Base-by-base conservation (phyloP, 2,113 vertebrate genomes). In the Cochlearius cochlearius region DNA sequence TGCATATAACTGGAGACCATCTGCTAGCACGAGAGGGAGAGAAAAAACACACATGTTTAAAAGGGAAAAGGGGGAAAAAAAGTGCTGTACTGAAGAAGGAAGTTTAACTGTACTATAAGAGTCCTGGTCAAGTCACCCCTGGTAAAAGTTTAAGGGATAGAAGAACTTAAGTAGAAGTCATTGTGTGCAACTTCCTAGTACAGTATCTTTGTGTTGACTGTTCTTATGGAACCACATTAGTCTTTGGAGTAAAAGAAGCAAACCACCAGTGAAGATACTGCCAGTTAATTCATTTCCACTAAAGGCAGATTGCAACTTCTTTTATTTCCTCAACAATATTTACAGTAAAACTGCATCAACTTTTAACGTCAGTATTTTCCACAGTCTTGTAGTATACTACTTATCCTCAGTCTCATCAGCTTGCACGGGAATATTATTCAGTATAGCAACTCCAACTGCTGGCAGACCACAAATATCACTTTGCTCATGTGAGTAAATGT, bases 1-100 rank as follows among this genome's bases (percentile, higher is more conserved):
- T 92, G 92, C 90, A 96, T 74, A 83, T 77, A 96, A 95, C 97
- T 90, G 95, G 94, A 97, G 95, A 86, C 97, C 98, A 98, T 98
- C 97, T 98, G 98, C 94, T 94, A 94, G 94, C 49, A 82, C 2
- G 81, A 98, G 94, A 96, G 88, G 86, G 87, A 60, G 56, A 90
- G 68, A 96, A 86, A 56, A 56, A 34, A 21, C 29, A 13, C 55
- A 81, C 16, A 13, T 84, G 91, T 89, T 95, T 79, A 77, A 96
- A 96, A 69, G 94, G 96, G 95, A 77, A 92, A 92, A 91, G 50
- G 45, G 8, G 32, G 83, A 27, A 30, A 86, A 84, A 89, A 93
- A 41, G 43, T 63, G 77, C 26, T 66, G 71, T 72, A 83, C 88
- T 86, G 94, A 94, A 90, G 81, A 90, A 96, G 79, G 75, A 93